phyloP scores from a whole-genome alignment of 2,888 invertebrate genomes.

The Leucozona laternaria region DNA sequence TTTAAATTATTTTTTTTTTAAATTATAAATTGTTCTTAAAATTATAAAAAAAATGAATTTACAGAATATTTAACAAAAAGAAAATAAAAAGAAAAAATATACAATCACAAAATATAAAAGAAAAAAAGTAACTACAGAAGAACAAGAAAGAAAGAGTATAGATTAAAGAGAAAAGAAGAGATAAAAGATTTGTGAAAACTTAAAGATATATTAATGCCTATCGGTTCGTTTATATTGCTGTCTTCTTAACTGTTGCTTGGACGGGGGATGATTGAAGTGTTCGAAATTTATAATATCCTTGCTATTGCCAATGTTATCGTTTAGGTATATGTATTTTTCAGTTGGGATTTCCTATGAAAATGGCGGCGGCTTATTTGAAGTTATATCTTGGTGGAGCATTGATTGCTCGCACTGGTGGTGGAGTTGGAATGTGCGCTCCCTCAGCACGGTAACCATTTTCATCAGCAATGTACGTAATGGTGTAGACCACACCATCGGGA shows the following conservation, averaged over 20 bases:
- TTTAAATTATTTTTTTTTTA: slow-evolving; percentile 66
- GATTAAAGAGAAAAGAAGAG: background rate
- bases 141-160: background rate
- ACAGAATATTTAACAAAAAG: slow-evolving; percentile 49
- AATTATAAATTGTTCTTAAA: slow-evolving; percentile 64
- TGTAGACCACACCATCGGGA: slow-evolving; percentile 85
- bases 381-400: slow-evolving; percentile 77
- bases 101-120: slow-evolving; percentile 47
- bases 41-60: slow-evolving; percentile 52
- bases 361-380: slow-evolving; percentile 53
- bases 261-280: background rate
- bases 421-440: slow-evolving; percentile 84
- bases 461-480: slow-evolving; percentile 85
- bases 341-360: slow-evolving; percentile 19
- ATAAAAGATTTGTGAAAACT: slow-evolving; percentile 2
- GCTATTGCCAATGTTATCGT: slow-evolving; percentile 43
- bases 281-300: slow-evolving; percentile 27
- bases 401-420: slow-evolving; percentile 81
- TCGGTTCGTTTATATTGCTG: slow-evolving; percentile 58
- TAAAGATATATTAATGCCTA: slow-evolving; percentile 48
- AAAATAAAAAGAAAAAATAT: slow-evolving; percentile 49
- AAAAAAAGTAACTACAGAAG: slow-evolving; percentile 38
- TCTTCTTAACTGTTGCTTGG: slow-evolving; percentile 54
- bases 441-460: slow-evolving; percentile 84
- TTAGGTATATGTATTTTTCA: background rate